A percentile compares a stretch with the other conserved stretches of the same genome.
These are phyloP conservation scores for Ennomos erosarius DNA, from an alignment of 2,888 invertebrate genomes.

Conservation along the genomic window DNA sequence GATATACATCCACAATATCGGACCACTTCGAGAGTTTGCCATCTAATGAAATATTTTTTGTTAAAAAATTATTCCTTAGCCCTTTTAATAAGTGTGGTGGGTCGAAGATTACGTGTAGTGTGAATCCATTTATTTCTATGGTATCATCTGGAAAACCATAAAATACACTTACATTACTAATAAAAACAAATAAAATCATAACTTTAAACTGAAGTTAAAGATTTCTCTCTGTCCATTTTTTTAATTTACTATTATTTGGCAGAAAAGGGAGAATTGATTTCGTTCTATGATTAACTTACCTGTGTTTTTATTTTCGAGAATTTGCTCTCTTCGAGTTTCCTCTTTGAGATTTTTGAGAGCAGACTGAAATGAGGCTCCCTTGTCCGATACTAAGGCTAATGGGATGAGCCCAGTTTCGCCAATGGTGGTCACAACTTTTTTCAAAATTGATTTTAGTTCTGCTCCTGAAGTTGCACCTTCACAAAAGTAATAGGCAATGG, in stretches of 20 bases:
- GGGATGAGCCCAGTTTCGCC: constrained; percentile 26
- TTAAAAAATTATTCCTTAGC: constrained; percentile 31
- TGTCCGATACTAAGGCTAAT: constrained; percentile 35
- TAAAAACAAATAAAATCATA: no score
- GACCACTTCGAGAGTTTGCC: constrained; percentile 22
- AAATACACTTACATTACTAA: no score
- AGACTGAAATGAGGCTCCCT: constrained; percentile 32
- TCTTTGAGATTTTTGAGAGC: constrained; percentile 30
- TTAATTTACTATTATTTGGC: no score
- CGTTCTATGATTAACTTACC: no score
- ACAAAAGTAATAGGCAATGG: constrained; percentile 19
- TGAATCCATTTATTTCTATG: constrained; percentile 10
- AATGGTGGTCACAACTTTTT: constrained; percentile 24
- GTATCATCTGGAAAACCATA: constrained; percentile 25
- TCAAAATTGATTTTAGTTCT: constrained; percentile 25
- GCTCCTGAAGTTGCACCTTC: constrained; percentile 21
- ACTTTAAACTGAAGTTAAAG: not conserved
- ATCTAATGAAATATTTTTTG: constrained; percentile 21
- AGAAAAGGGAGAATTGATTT: not conserved
- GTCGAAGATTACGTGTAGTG: constrained; percentile 26
- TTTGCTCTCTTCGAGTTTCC: constrained; percentile 31
- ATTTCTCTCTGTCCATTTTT: not conserved
- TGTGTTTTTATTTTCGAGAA: constrained; percentile 6
- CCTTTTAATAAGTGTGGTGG: constrained; percentile 36
- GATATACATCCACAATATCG: constrained; percentile 35